Evolutionary conservation across 2,888 invertebrate genomes (phyloP), one percentile per base, ranked within the genome.

Genomic region (Chymomyza procnemis): DNA sequence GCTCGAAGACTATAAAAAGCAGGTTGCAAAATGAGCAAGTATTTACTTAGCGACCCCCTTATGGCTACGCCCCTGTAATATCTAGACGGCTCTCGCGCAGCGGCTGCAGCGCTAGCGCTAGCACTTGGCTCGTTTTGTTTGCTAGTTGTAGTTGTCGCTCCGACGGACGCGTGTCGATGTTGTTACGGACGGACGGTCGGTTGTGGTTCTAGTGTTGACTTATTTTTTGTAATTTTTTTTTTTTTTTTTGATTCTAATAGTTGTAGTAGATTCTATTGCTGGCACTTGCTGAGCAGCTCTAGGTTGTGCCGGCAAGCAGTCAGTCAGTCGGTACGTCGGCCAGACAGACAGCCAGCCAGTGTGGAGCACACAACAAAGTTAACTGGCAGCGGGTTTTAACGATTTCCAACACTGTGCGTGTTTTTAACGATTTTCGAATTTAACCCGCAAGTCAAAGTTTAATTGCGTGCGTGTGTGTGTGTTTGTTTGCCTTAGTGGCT

Each of bases 31-130:
- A n/a, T n/a, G n/a, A n/a, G n/a, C n/a, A n/a, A n/a, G n/a, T n/a
- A n/a, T n/a, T n/a, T n/a, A n/a, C n/a, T n/a, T n/a, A n/a, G n/a
- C n/a, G n/a, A n/a, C n/a, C n/a, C n/a, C n/a, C n/a, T n/a, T n/a
- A n/a, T n/a, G n/a, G n/a, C n/a, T n/a, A n/a, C n/a, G n/a, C n/a
- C n/a, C n/a, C n/a, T n/a, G n/a, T n/a, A n/a, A n/a, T n/a, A n/a
- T n/a, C n/a, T n/a, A n/a, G n/a, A n/a, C n/a, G n/a, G n/a, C 67
- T 67, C 63, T 69, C 64, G 61, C 50, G 16, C 16, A 6, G 9
- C 47, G 3, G 16, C 14, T 14, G 47, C 47, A 47, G 16, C 47
- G 47, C 26, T 41, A 41, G 34, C 34, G 34, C 34, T 41, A 41
- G 34, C 34, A 41, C 12, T 41, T 12, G 12, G 34, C 34, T n/a